Evolutionary conservation across 2,113 vertebrate genomes (phyloP), one percentile per base, ranked within the genome.

Genomic region (Thryonomys swinderianus): DNA sequence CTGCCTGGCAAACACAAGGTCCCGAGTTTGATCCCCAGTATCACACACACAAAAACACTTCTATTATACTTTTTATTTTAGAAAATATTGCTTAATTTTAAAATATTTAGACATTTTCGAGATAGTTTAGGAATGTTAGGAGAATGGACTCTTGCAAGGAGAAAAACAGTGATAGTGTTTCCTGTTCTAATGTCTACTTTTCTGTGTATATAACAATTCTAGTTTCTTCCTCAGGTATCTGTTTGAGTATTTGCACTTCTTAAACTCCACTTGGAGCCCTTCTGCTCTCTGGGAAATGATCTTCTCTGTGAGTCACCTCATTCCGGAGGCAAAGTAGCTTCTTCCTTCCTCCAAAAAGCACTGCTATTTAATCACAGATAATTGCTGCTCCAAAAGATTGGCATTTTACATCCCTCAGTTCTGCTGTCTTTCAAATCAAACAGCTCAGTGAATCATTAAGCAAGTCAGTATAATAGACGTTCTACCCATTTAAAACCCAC

Each of bases 391-490:
- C 93, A 81, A 96, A 97, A 91, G 97, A 98, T 96, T 30, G 62
- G 93, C 95, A 91, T 97, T 97, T 98, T 85, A 97, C 97, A 97
- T 86, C 98, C 98, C 86, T 98, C 97, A 74, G 96, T 96, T 97
- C 97, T 94, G 59, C 97, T 98, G 98, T 97, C 97, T 98, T 97
- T 98, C 98, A 98, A 97, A 98, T 97, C 95, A 93, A 90, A 94
- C 96, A 73, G 93, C 95, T 97, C 96, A 76, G 96, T 98, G 98
- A 98, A 94, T 98, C 97, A 98, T 97, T 96, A 97, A 96, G 96
- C 95, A 83, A 95, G 98, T 98, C 95, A 95, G 96, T 80, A 74
- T 95, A 92, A 97, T 96, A 98, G 98, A 91, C 91, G 90, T 96
- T 96, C 95, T 96, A 79, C 87, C 89, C 55, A 80, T 90, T 96